Conservation (phyloP, 2,797 vertebrate species). For the Poecilia wingei region DNA sequence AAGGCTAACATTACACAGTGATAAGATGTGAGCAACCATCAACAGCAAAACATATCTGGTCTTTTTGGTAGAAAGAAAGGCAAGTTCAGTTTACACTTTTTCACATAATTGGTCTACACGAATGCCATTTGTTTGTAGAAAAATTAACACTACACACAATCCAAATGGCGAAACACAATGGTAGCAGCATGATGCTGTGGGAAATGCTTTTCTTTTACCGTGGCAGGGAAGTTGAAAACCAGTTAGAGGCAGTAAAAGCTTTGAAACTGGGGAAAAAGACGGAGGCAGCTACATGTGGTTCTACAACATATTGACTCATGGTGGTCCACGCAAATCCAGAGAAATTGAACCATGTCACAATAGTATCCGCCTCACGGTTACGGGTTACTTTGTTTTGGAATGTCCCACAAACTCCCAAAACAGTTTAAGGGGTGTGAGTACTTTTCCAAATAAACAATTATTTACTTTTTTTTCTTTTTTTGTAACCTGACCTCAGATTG, state of each 20-base stretch:
- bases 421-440: neutral
- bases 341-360: neutral
- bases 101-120: neutral
- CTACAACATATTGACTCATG: neutral
- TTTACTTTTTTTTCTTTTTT: neutral
- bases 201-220: neutral
- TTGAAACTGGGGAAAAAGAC: neutral
- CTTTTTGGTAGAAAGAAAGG: neutral
- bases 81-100: neutral
- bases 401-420: neutral
- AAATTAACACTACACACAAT: neutral
- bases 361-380: neutral
- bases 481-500: conserved; percentile 5
- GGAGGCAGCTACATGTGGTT: neutral
- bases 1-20: neutral
- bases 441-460: neutral
- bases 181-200: neutral
- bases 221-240: neutral
- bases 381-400: neutral
- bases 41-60: neutral
- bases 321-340: neutral
- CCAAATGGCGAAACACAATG: neutral
- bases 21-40: neutral
- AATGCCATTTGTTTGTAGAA: neutral
- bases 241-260: neutral